Evolutionary conservation across 2,797 vertebrate species (phyloP).

Genomic region (Clarias pachynema): DNA sequence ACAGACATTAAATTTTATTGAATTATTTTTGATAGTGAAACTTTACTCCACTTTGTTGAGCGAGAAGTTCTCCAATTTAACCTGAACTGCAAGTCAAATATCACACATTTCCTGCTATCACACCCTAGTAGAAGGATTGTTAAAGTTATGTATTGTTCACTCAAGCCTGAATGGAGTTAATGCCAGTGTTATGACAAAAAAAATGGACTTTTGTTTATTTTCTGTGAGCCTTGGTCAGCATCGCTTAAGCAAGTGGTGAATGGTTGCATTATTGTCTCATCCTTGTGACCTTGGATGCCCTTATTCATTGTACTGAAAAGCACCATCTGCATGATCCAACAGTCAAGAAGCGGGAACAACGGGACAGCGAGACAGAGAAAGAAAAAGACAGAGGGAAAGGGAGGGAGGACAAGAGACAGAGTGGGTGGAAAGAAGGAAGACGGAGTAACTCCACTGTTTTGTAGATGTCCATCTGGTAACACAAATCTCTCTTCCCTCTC

Average conservation of each 20-base stretch:
- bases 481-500: slow-evolving; percentile 55
- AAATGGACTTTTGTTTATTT: slow-evolving; percentile 76
- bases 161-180: slow-evolving; percentile 42
- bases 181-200: slow-evolving; percentile 62
- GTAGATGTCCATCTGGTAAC: slow-evolving; percentile 21
- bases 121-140: neutral
- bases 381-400: slow-evolving; percentile 61
- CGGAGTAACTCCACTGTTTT: slow-evolving; percentile 33
- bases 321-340: slow-evolving; percentile 85
- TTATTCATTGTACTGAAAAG: slow-evolving; percentile 80
- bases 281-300: slow-evolving; percentile 77
- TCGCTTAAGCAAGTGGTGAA: slow-evolving; percentile 65
- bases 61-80: neutral
- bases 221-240: slow-evolving; percentile 74
- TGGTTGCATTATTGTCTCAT: slow-evolving; percentile 82
- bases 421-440: slow-evolving; percentile 56
- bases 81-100: too few species aligned
- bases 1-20: neutral
- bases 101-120: neutral
- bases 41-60: neutral
- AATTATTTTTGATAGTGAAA: neutral
- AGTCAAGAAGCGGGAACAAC: slow-evolving; percentile 72
- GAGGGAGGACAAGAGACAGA: slow-evolving; percentile 66
- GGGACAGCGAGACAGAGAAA: slow-evolving; percentile 53
- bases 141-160: slow-evolving; percentile 9